Percentiles rank a stretch among this genome's conserved stretches.
phyloP scores from a whole-genome alignment of 2,888 invertebrate species.

The Phlogophora meticulosa region DNA sequence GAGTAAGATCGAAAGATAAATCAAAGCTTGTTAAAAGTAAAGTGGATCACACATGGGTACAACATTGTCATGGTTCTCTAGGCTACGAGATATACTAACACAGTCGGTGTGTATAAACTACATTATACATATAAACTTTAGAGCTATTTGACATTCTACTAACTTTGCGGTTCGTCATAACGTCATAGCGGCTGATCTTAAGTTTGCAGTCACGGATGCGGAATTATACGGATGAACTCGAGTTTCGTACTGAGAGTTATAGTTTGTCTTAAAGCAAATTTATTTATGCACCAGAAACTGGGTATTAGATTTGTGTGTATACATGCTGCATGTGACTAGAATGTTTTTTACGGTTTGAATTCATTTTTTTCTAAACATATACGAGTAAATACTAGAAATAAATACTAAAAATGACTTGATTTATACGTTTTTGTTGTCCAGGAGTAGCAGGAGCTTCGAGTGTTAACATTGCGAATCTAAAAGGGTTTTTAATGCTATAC shows the following conservation, averaged over 20 bases:
- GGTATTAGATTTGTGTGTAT: not conserved
- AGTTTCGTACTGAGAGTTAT: constrained; percentile 11
- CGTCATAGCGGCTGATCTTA: constrained; percentile 14
- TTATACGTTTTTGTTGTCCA: not conserved
- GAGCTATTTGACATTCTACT: constrained; percentile 26
- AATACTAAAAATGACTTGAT: not conserved
- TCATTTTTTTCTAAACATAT: too few species aligned
- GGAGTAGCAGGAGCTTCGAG: too few species aligned
- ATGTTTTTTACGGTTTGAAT: too few species aligned
- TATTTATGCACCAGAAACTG: not conserved
- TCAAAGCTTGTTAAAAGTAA: not conserved
- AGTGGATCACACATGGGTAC: not conserved
- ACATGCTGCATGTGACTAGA: too few species aligned
- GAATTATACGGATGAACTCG: constrained; percentile 38
- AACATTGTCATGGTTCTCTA: not conserved
- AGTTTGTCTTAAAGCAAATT: constrained; percentile 25
- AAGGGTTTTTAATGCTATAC: too few species aligned
- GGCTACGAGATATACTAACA: not conserved
- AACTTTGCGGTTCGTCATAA: constrained; percentile 24
- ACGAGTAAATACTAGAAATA: too few species aligned
- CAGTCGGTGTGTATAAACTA: constrained; percentile 1
- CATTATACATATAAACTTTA: constrained; percentile 1
- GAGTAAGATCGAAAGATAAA: too few species aligned
- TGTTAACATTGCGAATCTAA: too few species aligned
- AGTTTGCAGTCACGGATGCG: constrained; percentile 15